Percentiles rank a stretch among this genome's conserved stretches.
Conservation (phyloP, 2,888 invertebrate species). For the Apodemia mormo region DNA sequence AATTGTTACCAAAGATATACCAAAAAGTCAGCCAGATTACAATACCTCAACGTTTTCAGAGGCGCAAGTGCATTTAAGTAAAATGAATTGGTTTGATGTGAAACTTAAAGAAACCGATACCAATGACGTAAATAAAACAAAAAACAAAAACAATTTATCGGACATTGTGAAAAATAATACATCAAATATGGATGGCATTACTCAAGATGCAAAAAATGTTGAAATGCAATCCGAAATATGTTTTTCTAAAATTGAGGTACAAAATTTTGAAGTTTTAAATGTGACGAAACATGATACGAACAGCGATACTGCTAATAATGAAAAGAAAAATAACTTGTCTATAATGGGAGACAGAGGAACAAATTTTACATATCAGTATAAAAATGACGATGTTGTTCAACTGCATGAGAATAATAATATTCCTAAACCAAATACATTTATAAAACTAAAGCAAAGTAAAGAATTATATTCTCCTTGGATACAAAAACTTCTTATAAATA, state of each 20-base stretch:
- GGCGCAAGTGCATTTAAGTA: too few relatives aligned
- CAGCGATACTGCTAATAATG: neutral
- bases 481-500: slow-evolving; percentile 56
- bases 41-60: neutral
- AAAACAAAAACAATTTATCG: neutral
- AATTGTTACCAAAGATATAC: neutral
- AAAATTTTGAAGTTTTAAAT: neutral
- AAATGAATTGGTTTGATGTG: neutral
- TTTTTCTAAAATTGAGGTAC: neutral
- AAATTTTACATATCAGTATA: too few relatives aligned
- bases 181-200: neutral
- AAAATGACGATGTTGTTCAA: neutral
- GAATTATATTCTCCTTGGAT: slow-evolving; percentile 61
- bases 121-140: neutral
- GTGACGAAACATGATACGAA: neutral
- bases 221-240: neutral
- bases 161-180: neutral
- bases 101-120: neutral
- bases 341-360: neutral
- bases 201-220: neutral
- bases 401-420: neutral
- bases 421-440: neutral
- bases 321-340: neutral
- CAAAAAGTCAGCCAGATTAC: neutral
- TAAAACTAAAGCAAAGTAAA: slow-evolving; percentile 41